Evolutionary conservation across 2,888 invertebrate genomes (phyloP), one percentile per base, ranked within the genome.

Genomic region (Therioaphis trifolii): DNA sequence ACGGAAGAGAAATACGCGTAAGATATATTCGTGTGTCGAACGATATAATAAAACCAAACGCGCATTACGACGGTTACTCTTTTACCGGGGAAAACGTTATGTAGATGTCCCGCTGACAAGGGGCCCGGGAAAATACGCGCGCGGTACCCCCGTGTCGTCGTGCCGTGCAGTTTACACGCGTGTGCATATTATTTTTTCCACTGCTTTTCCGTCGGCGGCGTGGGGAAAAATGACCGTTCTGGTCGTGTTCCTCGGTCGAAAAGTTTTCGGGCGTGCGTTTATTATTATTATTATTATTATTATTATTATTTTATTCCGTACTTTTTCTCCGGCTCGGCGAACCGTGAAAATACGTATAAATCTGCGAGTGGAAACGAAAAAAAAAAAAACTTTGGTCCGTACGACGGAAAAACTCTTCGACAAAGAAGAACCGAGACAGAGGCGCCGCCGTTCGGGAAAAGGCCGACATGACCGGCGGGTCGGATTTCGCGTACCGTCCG

Each of bases 1-100:
- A 80, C 80, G 46, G 55, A 71, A 79, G 75, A 79, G 24, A 77
- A 72, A 72, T 72, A 72, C 49, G 61, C 69, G 72, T n/a, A 71
- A 79, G 75, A 79, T 15, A 77, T 61, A 72, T 72, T 63, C 49
- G 61, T 58, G 72, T 29, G 46, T 35, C 49, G 61, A 46, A 35
- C 29, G 72, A 80, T 61, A 72, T 46, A 80, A 72, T 61, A 80
- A 58, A n/a, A n/a, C n/a, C n/a, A 69, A 58, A 71, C 21, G 55
- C 80, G 35, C 72, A 3, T n/a, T 72, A 80, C 61, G 58, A 80
- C 61, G 27, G 61, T 80, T 61, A 71, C 71, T 72, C 46, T 35
- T 80, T 80, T 80, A 72, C 72, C 72, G 66, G 52, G 66, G 18
- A 29, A 78, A 66, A 66, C 46, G 43, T 76, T 24, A 35, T 74